Percentiles rank a stretch among this genome's conserved stretches.
Conservation (phyloP, 2,888 invertebrate genomes). For the Leucophora obtusa region DNA sequence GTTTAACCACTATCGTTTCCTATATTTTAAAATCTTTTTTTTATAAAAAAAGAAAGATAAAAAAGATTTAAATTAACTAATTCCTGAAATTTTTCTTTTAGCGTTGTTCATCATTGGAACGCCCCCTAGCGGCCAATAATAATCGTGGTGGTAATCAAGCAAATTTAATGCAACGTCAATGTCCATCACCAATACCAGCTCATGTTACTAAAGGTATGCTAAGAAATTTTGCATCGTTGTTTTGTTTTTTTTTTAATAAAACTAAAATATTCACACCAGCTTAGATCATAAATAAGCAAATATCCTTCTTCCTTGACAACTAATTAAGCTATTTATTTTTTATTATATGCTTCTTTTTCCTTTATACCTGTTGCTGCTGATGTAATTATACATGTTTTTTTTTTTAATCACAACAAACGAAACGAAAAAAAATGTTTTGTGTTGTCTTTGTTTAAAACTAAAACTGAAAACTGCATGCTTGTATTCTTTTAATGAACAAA, state of each 20-base stretch:
- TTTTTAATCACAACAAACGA: conserved; percentile 32
- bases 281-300: conserved; percentile 66
- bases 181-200: conserved; percentile 86
- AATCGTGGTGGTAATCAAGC: conserved; percentile 73
- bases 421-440: conserved; percentile 22
- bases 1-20: too few relatives aligned
- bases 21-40: too few relatives aligned
- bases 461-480: conserved; percentile 57
- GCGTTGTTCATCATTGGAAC: conserved; percentile 92
- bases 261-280: conserved; percentile 64
- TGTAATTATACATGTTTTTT: conserved; percentile 21
- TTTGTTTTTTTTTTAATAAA: conserved; percentile 13
- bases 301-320: conserved; percentile 60
- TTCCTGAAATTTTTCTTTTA: conserved; percentile 67
- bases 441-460: conserved; percentile 37
- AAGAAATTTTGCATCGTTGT: conserved; percentile 4
- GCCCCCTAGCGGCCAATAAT: conserved; percentile 82
- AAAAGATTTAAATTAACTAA: background rate
- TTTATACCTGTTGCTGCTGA: conserved; percentile 53
- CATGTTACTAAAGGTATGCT: conserved; percentile 86
- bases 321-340: conserved; percentile 50
- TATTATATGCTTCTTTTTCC: conserved; percentile 46
- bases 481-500: conserved; percentile 33
- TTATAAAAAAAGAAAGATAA: too few relatives aligned
- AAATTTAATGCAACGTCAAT: conserved; percentile 80